Base-by-base conservation (phyloP, 2,888 invertebrate species). In the Anodontia alba region DNA sequence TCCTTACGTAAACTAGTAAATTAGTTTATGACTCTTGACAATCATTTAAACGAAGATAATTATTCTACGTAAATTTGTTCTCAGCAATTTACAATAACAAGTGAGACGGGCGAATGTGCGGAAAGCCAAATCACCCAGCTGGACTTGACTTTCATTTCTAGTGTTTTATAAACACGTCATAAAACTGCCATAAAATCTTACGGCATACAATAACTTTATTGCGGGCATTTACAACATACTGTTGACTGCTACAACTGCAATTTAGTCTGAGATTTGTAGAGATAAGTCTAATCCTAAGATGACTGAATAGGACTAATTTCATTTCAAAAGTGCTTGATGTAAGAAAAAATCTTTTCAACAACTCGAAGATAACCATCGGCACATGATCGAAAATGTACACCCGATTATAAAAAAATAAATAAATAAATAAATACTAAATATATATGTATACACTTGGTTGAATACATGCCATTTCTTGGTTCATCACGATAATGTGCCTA, bases 21-120 rank as follows among this genome's bases (percentile, higher is more conserved):
- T 85, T 71, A 70, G 69, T 84, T 84, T 84, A 84, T 36, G 71
- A 75, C 67, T 77, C 49, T n/a, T 72, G 36, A 51, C 68, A 76
- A 73, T 74, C 73, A 76, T 74, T 76, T 76, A 73, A 70, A 67
- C 69, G 71, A 71, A 46, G 62, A 76, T 78, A 76, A 84, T 84
- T 76, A 68, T 51, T 54, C 54, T 73, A 36, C 54, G 49, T 69
- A 73, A 70, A 80, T 85, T 78, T 82, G 78, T 78, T 81, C 78
- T 78, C 73, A 74, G 79, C 84, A 73, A 80, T 85, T 85, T 82
- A 78, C 81, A 75, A 57, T 69, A 33, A 62, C 5, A 33, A 20
- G 31, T 62, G 31, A 62, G 33, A 62, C 20, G 17, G 7, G n/a
- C 10, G 20, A 33, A 62, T 26, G 23, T 54, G 54, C 15, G 2